Conservation (phyloP, 2,797 vertebrate species). For the Spinus pinus region DNA sequence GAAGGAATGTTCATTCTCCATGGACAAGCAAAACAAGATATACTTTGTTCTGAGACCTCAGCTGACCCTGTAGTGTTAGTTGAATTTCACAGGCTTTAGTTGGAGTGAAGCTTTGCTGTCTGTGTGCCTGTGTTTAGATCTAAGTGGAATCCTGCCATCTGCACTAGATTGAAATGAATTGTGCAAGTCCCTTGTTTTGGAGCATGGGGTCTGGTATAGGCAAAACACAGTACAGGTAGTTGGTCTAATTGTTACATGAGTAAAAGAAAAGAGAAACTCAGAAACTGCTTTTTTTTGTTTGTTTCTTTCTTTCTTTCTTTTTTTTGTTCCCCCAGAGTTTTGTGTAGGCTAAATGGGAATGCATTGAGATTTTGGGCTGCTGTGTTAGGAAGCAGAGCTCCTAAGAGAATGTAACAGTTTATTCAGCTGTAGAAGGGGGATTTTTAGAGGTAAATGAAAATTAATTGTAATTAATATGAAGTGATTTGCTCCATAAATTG, state of each 20-base stretch:
- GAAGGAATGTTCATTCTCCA: neutral
- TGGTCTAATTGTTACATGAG: neutral
- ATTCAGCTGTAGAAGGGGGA: neutral
- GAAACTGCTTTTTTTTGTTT: neutral
- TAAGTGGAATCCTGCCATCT: slow-evolving; percentile 4
- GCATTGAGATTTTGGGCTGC: neutral
- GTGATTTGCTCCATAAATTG: neutral
- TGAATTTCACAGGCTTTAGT: slow-evolving; percentile 12
- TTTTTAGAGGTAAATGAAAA: neutral
- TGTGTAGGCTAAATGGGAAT: neutral
- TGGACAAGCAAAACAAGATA: neutral
- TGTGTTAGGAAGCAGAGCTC: neutral
- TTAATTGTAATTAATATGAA: neutral
- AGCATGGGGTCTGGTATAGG: neutral
- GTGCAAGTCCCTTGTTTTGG: neutral
- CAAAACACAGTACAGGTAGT: neutral
- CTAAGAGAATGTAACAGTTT: neutral
- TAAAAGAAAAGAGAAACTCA: neutral
- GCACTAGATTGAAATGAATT: neutral
- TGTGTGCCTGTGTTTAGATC: neutral
- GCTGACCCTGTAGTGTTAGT: neutral
- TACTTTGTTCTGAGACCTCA: slow-evolving; percentile 47
- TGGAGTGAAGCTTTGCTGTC: neutral
- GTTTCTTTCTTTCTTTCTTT: no score
- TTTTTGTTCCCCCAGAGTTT: neutral